Conservation (phyloP, 2,113 vertebrate genomes). For the Lepus americanus region DNA sequence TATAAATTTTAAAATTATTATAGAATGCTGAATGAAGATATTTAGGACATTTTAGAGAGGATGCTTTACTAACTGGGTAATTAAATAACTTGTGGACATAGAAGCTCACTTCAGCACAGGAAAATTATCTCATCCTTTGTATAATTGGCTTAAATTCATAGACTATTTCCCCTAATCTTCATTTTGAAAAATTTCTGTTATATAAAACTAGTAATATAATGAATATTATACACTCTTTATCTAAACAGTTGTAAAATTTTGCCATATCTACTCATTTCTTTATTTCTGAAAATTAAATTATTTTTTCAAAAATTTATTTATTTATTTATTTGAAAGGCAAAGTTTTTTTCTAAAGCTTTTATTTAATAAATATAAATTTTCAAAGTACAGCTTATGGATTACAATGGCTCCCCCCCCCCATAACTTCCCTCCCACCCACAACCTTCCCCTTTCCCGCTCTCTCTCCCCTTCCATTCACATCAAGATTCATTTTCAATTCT, state of each 20-base stretch:
- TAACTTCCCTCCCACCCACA: too few relatives aligned
- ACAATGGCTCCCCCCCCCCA: too few relatives aligned
- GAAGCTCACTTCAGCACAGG: neutral
- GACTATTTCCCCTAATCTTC: neutral
- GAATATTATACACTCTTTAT: neutral
- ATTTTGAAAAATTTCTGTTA: conserved; percentile 38
- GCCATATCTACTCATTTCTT: neutral
- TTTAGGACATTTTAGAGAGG: neutral
- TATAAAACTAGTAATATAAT: neutral
- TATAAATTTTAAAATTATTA: neutral
- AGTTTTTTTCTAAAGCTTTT: too few relatives aligned
- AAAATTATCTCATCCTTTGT: neutral
- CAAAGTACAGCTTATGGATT: too few relatives aligned
- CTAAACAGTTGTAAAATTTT: neutral
- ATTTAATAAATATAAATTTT: too few relatives aligned
- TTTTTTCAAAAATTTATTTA: too few relatives aligned
- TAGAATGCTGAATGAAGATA: neutral
- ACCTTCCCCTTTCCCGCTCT: too few relatives aligned
- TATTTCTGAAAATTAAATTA: neutral
- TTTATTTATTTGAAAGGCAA: too few relatives aligned
- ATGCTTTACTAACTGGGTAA: neutral
- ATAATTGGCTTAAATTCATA: neutral
- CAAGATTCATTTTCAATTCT: too few relatives aligned
- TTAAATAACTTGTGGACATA: neutral
- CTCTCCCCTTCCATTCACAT: too few relatives aligned